These are phyloP conservation scores for Limosa lapponica DNA, from an alignment of 2,797 vertebrate genomes.

Conservation along the genomic window DNA sequence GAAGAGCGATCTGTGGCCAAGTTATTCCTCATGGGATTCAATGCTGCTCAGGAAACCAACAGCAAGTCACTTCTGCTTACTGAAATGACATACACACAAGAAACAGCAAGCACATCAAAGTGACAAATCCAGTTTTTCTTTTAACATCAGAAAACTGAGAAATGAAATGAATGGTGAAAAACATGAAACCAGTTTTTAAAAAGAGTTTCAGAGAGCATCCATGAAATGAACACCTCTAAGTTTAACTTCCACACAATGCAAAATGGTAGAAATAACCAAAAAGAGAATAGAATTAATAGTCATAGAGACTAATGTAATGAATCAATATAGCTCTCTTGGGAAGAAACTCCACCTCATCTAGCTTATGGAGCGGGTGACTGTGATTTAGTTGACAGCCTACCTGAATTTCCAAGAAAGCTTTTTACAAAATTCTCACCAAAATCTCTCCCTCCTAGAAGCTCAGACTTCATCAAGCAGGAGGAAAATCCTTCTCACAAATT, in stretches of 20 bases:
- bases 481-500: background rate
- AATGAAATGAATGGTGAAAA: background rate
- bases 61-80: background rate
- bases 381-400: background rate
- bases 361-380: background rate
- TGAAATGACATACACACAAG: rapidly evolving
- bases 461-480: background rate
- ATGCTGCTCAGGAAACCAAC: background rate
- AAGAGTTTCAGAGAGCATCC: background rate
- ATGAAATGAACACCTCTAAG: background rate
- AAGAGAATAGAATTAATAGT: background rate
- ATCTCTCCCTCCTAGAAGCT: background rate
- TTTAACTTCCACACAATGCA: background rate
- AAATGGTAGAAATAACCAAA: background rate
- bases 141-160: background rate
- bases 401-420: background rate
- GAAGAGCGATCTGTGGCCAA: background rate
- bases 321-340: background rate
- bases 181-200: background rate
- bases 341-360: background rate
- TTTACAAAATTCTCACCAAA: background rate
- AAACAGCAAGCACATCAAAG: background rate
- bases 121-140: background rate
- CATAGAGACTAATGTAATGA: background rate
- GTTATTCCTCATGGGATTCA: background rate